Conservation (phyloP, 2,113 vertebrate species). For the Addax nasomaculatus region DNA sequence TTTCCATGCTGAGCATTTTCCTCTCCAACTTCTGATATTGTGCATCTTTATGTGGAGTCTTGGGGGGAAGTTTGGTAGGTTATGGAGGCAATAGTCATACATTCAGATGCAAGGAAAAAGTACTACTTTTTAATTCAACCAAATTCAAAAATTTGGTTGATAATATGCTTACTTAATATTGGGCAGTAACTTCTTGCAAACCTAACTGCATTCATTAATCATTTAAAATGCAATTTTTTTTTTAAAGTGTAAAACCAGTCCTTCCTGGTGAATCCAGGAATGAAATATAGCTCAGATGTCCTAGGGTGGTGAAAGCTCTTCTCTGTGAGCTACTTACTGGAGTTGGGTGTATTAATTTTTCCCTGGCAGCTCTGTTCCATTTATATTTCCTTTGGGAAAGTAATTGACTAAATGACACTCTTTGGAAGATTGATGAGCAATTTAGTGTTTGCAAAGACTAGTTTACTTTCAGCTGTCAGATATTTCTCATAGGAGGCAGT, state of each 20-base stretch:
- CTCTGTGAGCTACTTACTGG: neutral
- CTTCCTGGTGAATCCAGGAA: neutral
- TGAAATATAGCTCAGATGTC: neutral
- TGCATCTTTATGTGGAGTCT: too few species aligned
- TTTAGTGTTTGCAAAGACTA: constrained; percentile 19
- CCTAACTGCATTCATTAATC: neutral
- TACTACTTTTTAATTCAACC: neutral
- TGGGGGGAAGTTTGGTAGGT: neutral
- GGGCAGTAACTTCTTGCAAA: neutral
- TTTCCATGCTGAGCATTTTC: neutral
- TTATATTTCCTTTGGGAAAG: constrained; percentile 42
- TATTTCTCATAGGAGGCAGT: neutral
- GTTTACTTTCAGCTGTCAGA: constrained; percentile 5
- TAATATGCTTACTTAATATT: neutral
- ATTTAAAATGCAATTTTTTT: neutral
- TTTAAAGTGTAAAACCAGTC: neutral
- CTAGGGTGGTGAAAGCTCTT: neutral
- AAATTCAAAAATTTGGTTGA: neutral
- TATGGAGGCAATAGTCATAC: neutral
- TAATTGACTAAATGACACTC: constrained; percentile 23
- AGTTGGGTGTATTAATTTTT: constrained; percentile 2
- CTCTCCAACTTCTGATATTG: neutral
- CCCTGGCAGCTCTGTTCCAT: neutral
- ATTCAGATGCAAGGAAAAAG: neutral
- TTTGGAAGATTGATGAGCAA: constrained; percentile 28